phyloP scores from a whole-genome alignment of 2,113 vertebrate genomes.

The Ceuthmochares aereus region DNA sequence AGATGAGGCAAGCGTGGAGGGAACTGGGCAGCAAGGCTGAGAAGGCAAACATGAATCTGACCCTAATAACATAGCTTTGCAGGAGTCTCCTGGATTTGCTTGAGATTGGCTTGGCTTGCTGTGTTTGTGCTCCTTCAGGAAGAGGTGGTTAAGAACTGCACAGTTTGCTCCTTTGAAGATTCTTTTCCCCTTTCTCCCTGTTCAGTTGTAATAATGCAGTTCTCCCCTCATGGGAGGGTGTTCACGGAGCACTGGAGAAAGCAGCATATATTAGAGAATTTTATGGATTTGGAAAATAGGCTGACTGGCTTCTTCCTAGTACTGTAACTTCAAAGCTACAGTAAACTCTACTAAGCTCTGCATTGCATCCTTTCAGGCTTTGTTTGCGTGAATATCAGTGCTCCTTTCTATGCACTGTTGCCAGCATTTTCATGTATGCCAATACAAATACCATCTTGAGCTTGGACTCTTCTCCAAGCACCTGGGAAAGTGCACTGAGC shows the following conservation, averaged over 20 bases:
- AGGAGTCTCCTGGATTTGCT: conserved; percentile 27
- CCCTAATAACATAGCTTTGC: not conserved
- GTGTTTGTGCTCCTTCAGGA: conserved; percentile 43
- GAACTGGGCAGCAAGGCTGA: conserved; percentile 25
- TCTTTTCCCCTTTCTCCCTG: not conserved
- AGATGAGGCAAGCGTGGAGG: conserved; percentile 4
- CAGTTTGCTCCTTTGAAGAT: conserved; percentile 4
- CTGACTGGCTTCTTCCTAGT: conserved; percentile 59
- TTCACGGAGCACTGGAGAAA: not conserved
- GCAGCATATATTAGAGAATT: conserved; percentile 20
- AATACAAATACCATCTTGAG: conserved; percentile 53
- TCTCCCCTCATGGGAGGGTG: not conserved
- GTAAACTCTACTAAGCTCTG: conserved; percentile 64
- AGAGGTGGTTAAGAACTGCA: conserved; percentile 35
- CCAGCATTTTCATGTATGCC: conserved; percentile 46
- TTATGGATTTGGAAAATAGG: conserved; percentile 44
- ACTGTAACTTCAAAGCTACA: conserved; percentile 60
- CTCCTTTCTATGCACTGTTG: conserved; percentile 46
- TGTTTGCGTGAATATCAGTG: conserved; percentile 60
- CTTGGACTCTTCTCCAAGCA: conserved; percentile 59
- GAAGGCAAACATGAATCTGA: not conserved
- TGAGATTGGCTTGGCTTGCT: conserved; percentile 54
- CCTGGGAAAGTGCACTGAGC: conserved; percentile 63
- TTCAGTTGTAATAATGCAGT: conserved; percentile 28
- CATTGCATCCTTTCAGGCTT: conserved; percentile 68